Base-by-base conservation (phyloP, 2,888 invertebrate species). In the Timema cristinae region DNA sequence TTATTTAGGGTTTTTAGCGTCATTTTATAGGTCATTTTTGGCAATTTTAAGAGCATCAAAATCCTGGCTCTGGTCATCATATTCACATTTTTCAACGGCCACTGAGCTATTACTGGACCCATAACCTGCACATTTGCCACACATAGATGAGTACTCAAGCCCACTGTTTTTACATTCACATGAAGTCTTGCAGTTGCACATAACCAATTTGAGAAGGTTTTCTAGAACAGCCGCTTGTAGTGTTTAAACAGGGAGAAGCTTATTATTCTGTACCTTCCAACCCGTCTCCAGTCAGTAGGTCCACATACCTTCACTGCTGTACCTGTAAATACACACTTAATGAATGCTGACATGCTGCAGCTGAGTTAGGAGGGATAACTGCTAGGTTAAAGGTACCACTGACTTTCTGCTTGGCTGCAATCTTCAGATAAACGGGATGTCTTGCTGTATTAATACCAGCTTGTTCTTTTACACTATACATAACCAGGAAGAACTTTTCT, bases 371-470 rank as follows among this genome's bases (percentile, higher is more conserved):
- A 11, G 63, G 63, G 15, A 16, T 7, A 8, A 2, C 48, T 63
- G 63, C 7, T 63, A 63, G 48, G 63, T 63, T 63, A 13, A 63
- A 63, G 63, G 47, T 63, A 63, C 63, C 63, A 63, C 63, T 15
- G 63, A 63, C 63, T 63, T 63, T 32, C 63, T 63, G 63, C 63
- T 63, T 63, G 63, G 10, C 63, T 16, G 48, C 16, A 4, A 9
- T 63, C 63, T 63, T 63, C 11, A 63, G 8, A 48, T 63, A 63
- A n/a, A 63, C 47, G 63, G 6, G 63, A 63, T 16, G 32, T 63
- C 63, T 63, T 63, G 63, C 63, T 63, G 63, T 63, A 13, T 63
- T 13, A 15, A 63, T 7, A 15, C 6, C 5, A 63, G 63, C 32
- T 16, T 63, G 63, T n/a, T 16, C 16, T 9, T 63, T 63, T 47